Evolutionary conservation across 2,888 invertebrate species (phyloP).

Genomic region (Cremastobaeus sp.): DNA sequence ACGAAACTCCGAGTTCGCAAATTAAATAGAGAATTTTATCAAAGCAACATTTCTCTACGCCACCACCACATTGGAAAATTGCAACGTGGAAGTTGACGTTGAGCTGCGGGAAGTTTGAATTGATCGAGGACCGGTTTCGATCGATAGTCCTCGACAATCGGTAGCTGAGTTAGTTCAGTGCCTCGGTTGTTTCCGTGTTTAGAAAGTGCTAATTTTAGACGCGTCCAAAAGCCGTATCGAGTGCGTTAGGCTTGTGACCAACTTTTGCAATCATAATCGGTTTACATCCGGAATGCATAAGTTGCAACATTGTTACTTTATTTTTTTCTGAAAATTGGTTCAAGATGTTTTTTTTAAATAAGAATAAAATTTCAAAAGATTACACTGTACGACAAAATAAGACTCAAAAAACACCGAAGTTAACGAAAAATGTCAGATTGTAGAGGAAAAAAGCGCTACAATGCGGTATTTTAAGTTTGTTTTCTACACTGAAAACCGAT

Average conservation of each 20-base stretch:
- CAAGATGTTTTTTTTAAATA: no score
- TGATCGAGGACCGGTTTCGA: slow-evolving; percentile 55
- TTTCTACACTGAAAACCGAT: no score
- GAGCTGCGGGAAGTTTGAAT: slow-evolving; percentile 44
- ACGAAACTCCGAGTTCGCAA: no score
- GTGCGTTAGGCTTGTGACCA: slow-evolving; percentile 34
- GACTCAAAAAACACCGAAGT: no score
- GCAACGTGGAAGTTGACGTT: slow-evolving; percentile 46
- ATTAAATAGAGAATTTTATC: no score
- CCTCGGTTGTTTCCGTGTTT: slow-evolving; percentile 52
- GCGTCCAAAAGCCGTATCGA: slow-evolving; percentile 25
- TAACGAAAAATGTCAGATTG: no score
- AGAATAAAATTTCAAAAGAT: no score
- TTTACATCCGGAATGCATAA: slow-evolving; percentile 33
- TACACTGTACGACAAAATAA: no score
- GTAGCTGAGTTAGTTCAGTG: slow-evolving; percentile 27
- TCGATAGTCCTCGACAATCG: slow-evolving; percentile 51
- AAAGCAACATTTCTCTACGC: no score
- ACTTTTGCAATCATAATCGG: slow-evolving; percentile 50
- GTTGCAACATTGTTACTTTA: slow-evolving; percentile 18
- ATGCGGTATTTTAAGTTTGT: no score
- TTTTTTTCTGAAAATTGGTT: no score
- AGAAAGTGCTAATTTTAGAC: slow-evolving; percentile 57
- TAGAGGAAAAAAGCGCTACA: no score
- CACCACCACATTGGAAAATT: slow-evolving; percentile 54